Base-by-base conservation (phyloP, 2,888 invertebrate genomes). In the Hirtodrosophila trivittata region DNA sequence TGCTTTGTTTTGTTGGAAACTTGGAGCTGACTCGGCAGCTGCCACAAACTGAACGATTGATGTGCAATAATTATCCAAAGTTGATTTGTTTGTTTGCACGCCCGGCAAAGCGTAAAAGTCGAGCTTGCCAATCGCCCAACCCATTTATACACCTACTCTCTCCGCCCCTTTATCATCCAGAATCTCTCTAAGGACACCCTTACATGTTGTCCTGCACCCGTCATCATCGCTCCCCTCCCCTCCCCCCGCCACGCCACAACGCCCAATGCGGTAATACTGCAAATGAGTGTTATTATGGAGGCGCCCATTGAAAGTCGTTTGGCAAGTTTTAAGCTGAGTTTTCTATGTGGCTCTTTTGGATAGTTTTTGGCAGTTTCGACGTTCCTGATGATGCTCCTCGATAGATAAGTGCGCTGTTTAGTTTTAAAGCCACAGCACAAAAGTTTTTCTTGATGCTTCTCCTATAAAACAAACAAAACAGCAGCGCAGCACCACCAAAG, bases 31-130 rank as follows among this genome's bases (percentile, higher is more conserved):
- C 52, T 71, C 70, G 73, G 73, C 73, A 68, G 30, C 63, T 73
- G 70, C 49, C 73, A 71, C 68, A 56, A 66, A 59, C 65, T 70
- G 67, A 80, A 77, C 75, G 85, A 88, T 87, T 86, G 88, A 87
- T 87, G 87, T 82, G 86, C 74, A 80, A 86, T 88, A 89, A 89
- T 89, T 89, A 86, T 87, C 87, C 80, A 77, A 87, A 88, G 86
- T 88, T 87, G 86, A 85, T 89, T 88, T 87, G 86, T 87, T 88
- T 87, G 86, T 86, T 86, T 89, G 87, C 78, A 77, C 72, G 76
- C 54, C 82, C 69, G 69, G 72, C 78, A 78, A 77, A 78, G 78
- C 78, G 78, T 75, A 72, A 75, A 78, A 78, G 85, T 82, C 85
- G 82, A 75, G 78, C 85, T 77, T 76, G 77, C 77, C 80, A 77